Evolutionary conservation across 2,797 vertebrate species (phyloP).

Genomic region (Lutjanus argentimaculatus): DNA sequence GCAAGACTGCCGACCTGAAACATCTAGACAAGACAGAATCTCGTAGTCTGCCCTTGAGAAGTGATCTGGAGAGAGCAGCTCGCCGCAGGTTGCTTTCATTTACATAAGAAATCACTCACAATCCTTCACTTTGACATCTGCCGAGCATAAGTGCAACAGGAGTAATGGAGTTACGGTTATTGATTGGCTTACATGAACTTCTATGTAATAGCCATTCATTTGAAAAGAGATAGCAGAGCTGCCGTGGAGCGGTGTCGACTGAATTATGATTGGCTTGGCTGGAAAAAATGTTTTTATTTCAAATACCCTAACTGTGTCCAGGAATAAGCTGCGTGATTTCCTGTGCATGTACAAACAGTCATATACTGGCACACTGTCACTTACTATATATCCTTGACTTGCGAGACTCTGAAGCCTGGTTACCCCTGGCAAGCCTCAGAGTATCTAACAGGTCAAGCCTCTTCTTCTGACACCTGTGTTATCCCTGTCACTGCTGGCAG

Average conservation of each 20-base stretch:
- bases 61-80: slow-evolving; percentile 62
- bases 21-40: slow-evolving; percentile 64
- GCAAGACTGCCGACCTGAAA: slow-evolving; percentile 66
- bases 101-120: slow-evolving; percentile 85
- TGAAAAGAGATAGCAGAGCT: slow-evolving; percentile 67
- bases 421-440: slow-evolving; percentile 32
- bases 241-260: slow-evolving; percentile 42
- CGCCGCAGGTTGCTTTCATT: slow-evolving; percentile 80
- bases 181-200: slow-evolving; percentile 82
- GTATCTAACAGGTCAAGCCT: slow-evolving; percentile 57
- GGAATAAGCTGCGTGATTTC: slow-evolving; percentile 39
- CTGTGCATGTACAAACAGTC: slow-evolving; percentile 15
- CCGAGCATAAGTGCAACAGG: slow-evolving; percentile 79
- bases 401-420: slow-evolving; percentile 40
- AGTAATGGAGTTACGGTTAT: slow-evolving; percentile 85
- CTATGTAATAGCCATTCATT: slow-evolving; percentile 75
- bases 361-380: slow-evolving; percentile 28
- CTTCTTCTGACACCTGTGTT: slow-evolving; percentile 47
- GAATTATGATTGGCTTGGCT: slow-evolving; percentile 68
- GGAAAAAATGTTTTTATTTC: slow-evolving; percentile 65
- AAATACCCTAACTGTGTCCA: slow-evolving; percentile 40
- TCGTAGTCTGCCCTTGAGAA: slow-evolving; percentile 80
- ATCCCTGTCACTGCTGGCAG: slow-evolving; percentile 55
- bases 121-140: slow-evolving; percentile 84
- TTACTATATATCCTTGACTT: slow-evolving; percentile 17